Evolutionary conservation across 2,888 invertebrate species (phyloP).

Genomic region (Spisula solida): DNA sequence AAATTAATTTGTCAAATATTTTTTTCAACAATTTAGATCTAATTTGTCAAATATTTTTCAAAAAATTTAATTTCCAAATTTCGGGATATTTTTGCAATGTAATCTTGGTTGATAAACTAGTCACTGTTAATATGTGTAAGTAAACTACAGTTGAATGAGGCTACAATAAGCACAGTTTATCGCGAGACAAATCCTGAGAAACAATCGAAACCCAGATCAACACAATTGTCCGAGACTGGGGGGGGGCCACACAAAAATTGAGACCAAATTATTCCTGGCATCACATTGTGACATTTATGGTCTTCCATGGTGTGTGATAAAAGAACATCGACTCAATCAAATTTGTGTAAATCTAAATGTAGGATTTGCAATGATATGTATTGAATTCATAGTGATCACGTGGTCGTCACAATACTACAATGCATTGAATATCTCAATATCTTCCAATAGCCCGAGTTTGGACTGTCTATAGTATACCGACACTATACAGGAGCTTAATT

Average conservation of each 20-base stretch:
- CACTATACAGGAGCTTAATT: neutral
- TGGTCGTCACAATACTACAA: neutral
- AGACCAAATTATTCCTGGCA: slow-evolving; percentile 12
- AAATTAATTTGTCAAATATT: neutral
- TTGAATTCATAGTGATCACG: neutral
- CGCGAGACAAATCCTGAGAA: too few species aligned
- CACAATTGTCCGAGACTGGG: neutral
- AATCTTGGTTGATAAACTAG: too few species aligned
- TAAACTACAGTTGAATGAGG: too few species aligned
- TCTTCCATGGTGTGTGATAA: neutral
- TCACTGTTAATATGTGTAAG: too few species aligned
- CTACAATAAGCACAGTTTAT: too few species aligned
- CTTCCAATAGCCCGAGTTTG: neutral
- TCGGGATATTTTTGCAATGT: too few species aligned
- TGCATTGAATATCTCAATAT: neutral
- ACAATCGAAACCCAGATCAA: neutral
- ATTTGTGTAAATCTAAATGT: neutral
- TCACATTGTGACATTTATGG: neutral
- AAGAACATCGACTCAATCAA: neutral
- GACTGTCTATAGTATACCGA: neutral
- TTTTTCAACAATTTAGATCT: too few species aligned
- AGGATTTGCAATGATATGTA: neutral
- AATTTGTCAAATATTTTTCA: neutral
- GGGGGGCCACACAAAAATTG: neutral
- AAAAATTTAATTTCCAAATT: neutral